Percentiles rank a stretch among this genome's conserved stretches.
Conservation (phyloP, 2,797 vertebrate genomes). For the Eleutherodactylus coqui region DNA sequence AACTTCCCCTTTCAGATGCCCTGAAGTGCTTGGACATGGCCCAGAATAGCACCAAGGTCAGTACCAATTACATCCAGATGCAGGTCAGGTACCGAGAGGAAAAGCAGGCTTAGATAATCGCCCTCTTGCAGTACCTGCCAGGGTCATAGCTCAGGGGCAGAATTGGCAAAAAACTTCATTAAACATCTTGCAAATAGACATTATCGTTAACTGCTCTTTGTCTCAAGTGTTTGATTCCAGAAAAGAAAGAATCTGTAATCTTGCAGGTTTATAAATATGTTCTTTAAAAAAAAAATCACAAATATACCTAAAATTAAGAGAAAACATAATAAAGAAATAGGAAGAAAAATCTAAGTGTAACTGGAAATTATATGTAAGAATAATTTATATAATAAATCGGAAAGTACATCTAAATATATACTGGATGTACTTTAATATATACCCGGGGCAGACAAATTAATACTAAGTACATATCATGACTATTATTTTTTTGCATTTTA, state of each 20-base stretch:
- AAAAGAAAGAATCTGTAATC: neutral
- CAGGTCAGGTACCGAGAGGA: constrained; percentile 51
- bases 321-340: neutral
- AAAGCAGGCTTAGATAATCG: constrained; percentile 48
- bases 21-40: constrained; percentile 50
- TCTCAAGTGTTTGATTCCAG: constrained; percentile 5
- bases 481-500: neutral
- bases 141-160: constrained; percentile 56
- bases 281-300: neutral
- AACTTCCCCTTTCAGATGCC: constrained; percentile 57
- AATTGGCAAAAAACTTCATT: constrained; percentile 44
- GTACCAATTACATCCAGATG: constrained; percentile 40
- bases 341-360: neutral
- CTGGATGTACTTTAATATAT: too few relatives aligned
- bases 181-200: constrained; percentile 51
- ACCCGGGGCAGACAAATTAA: too few relatives aligned
- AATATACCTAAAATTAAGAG: neutral
- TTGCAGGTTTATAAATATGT: neutral
- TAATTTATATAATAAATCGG: neutral
- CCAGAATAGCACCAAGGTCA: constrained; percentile 17
- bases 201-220: constrained; percentile 42
- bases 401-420: neutral
- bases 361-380: neutral
- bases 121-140: constrained; percentile 53
- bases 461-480: neutral